Evolutionary conservation across 2,113 vertebrate species (phyloP).

Genomic region (Tachysurus fulvidraco): DNA sequence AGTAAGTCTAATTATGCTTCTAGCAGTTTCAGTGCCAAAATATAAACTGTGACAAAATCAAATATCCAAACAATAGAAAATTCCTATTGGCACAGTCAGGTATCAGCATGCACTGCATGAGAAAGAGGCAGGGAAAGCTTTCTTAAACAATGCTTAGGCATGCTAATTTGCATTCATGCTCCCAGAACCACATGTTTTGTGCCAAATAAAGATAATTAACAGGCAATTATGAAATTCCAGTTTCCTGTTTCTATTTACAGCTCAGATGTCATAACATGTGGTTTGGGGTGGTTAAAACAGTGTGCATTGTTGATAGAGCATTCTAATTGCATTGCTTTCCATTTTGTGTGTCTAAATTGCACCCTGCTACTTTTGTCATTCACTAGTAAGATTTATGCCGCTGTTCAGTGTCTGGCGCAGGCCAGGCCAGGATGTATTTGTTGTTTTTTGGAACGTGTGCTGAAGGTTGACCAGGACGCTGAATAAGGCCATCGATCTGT

Average conservation of each 20-base stretch:
- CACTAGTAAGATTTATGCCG: background rate
- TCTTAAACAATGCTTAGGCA: background rate
- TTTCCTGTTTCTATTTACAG: conserved; percentile 2
- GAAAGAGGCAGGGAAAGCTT: background rate
- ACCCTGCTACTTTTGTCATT: conserved; percentile 11
- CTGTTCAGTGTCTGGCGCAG: background rate
- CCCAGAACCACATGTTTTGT: background rate
- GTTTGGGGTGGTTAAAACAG: background rate
- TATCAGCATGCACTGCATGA: background rate
- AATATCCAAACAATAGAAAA: conserved; percentile 15
- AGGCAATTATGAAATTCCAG: background rate
- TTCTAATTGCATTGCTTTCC: background rate
- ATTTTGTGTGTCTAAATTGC: conserved; percentile 1
- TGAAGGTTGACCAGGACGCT: conserved; percentile 62
- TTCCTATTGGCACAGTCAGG: background rate
- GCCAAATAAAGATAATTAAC: conserved; percentile 2
- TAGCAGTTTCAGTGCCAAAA: conserved; percentile 5
- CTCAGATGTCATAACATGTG: conserved; percentile 7
- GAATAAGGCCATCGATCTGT: conserved; percentile 62
- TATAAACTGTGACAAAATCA: conserved; percentile 29
- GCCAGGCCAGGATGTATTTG: conserved; percentile 57
- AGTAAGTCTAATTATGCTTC: background rate
- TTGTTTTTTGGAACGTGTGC: conserved; percentile 69
- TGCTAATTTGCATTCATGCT: conserved; percentile 18
- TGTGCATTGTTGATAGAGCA: background rate